phyloP scores from a whole-genome alignment of 1,140 invertebrate species.

The Bombus cullumanus region DNA sequence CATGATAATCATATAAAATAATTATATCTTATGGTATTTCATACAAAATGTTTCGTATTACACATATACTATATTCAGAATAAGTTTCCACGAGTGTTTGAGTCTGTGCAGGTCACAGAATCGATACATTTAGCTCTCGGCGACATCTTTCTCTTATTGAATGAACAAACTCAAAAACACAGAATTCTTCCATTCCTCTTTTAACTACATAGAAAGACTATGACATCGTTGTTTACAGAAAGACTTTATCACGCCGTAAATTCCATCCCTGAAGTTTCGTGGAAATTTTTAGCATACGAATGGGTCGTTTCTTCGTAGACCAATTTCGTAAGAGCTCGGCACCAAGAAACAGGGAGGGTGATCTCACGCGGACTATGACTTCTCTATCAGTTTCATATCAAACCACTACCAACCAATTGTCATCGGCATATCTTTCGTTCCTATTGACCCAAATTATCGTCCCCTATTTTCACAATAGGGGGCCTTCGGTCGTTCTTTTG shows the following conservation, averaged over 20 bases:
- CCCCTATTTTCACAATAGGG: not conserved
- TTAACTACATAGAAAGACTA: not conserved
- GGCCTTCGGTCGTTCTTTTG: not conserved
- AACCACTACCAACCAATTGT: not conserved
- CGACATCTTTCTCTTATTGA: not conserved
- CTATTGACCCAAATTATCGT: not conserved
- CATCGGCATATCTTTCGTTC: not conserved
- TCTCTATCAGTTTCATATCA: not conserved
- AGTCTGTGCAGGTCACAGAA: not conserved
- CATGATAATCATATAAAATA: no score
- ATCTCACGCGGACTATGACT: not conserved
- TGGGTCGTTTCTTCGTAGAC: not conserved
- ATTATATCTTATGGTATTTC: no score
- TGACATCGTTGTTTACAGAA: not conserved
- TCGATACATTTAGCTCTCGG: not conserved
- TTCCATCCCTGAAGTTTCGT: not conserved
- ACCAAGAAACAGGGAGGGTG: not conserved
- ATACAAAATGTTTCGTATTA: no score
- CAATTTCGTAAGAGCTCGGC: constrained; percentile 13
- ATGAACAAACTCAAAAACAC: not conserved
- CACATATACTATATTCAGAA: not conserved
- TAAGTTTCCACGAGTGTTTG: not conserved
- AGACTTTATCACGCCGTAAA: not conserved
- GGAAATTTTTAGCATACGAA: constrained; percentile 20
- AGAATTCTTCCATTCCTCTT: not conserved